phyloP scores from a whole-genome alignment of 2,888 invertebrate genomes.

The Hyposoter didymator region DNA sequence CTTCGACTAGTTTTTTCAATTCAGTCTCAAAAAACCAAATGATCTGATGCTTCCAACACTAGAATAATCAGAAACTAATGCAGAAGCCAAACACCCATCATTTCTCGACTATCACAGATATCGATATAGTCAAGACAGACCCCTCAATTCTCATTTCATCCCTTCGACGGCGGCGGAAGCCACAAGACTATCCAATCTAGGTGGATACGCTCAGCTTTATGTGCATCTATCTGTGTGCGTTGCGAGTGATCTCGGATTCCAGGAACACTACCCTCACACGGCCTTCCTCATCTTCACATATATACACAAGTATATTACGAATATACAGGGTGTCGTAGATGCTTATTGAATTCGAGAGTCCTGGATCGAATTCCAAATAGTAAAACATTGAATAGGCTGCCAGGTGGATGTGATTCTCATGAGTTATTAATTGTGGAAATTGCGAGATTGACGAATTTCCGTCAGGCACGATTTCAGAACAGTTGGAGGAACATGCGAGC shows the following conservation, averaged over 20 bases:
- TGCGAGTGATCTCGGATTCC: conserved; percentile 47
- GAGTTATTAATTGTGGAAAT: too few species aligned
- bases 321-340: conserved; percentile 4
- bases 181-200: conserved; percentile 66
- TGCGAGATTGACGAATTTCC: too few species aligned
- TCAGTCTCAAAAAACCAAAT: conserved; percentile 19
- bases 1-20: conserved; percentile 42
- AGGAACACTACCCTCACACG: conserved; percentile 29
- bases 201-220: conserved; percentile 27
- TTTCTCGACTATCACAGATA: conserved; percentile 34
- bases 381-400: not conserved
- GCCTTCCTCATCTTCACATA: conserved; percentile 8
- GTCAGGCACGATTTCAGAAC: too few species aligned
- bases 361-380: not conserved
- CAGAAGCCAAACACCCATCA: conserved; percentile 40
- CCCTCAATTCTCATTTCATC: conserved; percentile 58
- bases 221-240: conserved; percentile 4
- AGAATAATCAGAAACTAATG: conserved; percentile 55
- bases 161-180: conserved; percentile 52
- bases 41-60: conserved; percentile 19
- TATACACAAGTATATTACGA: not conserved
- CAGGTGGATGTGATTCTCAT: not conserved
- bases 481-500: too few species aligned
- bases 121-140: conserved; percentile 14
- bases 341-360: not conserved